Evolutionary conservation across 1,140 invertebrate genomes (phyloP).

Genomic region (Procambarus clarkii): DNA sequence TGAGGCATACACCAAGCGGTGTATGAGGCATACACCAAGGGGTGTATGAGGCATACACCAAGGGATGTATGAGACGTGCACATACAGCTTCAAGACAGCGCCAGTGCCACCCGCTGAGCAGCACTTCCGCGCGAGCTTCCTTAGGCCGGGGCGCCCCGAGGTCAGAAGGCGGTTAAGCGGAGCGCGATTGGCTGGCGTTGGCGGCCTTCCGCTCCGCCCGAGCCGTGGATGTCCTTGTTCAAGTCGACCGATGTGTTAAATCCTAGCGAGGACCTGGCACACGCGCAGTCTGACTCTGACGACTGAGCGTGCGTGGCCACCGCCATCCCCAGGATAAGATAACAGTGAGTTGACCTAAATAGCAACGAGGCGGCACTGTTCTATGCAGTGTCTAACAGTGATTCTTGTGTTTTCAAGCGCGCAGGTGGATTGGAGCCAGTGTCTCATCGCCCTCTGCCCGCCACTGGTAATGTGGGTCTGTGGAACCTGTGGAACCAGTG

Average conservation of each 20-base stretch:
- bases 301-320: constrained; percentile 35
- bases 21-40: too few relatives aligned
- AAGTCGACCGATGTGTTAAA: constrained; percentile 41
- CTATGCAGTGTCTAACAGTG: too few relatives aligned
- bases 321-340: constrained; percentile 41
- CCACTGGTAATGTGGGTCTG: too few relatives aligned
- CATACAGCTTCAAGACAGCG: too few relatives aligned
- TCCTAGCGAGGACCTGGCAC: constrained; percentile 36
- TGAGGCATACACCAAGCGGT: too few relatives aligned
- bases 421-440: too few relatives aligned
- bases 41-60: neutral
- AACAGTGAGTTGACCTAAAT: constrained; percentile 47
- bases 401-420: too few relatives aligned
- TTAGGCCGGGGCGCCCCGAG: constrained; percentile 21
- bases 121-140: too few relatives aligned
- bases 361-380: too few relatives aligned
- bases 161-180: constrained; percentile 7
- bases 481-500: too few relatives aligned
- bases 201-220: constrained; percentile 26
- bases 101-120: too few relatives aligned
- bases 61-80: constrained; percentile 1
- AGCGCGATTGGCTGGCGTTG: constrained; percentile 38
- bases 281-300: constrained; percentile 35
- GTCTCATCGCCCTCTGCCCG: too few relatives aligned
- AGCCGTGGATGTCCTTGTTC: constrained; percentile 34